Conservation (phyloP, 2,888 invertebrate species). For the Rotaria magnacalcarata region DNA sequence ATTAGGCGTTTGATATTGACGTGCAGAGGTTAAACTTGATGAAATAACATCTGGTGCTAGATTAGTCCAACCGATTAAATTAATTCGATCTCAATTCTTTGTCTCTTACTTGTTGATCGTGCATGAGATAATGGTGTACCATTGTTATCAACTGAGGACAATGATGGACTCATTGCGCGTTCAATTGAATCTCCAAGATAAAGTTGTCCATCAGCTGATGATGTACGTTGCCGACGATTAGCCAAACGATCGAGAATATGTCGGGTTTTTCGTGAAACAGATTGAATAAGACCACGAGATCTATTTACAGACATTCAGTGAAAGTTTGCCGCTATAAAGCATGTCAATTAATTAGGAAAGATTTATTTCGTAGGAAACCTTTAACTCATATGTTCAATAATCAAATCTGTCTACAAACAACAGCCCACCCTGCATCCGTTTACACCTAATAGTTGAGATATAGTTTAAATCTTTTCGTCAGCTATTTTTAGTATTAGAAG, state of each 20-base stretch:
- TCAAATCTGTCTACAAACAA: too few relatives aligned
- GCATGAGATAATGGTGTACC: background rate
- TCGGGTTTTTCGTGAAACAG: conserved; percentile 14
- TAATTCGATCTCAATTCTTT: too few relatives aligned
- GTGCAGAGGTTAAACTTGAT: conserved; percentile 26
- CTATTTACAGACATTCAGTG: too few relatives aligned
- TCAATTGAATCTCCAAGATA: background rate
- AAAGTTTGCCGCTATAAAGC: too few relatives aligned
- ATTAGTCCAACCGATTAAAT: too few relatives aligned
- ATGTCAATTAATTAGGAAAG: too few relatives aligned
- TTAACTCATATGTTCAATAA: too few relatives aligned
- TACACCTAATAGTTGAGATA: too few relatives aligned
- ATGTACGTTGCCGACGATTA: conserved; percentile 6
- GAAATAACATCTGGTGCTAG: conserved; percentile 21
- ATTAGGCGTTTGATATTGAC: background rate
- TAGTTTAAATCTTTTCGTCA: too few relatives aligned
- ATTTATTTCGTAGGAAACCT: too few relatives aligned
- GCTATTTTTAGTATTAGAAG: too few relatives aligned
- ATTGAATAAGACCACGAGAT: conserved; percentile 31
- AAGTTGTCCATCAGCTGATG: background rate
- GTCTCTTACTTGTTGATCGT: background rate
- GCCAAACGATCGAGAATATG: conserved; percentile 32
- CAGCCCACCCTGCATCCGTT: too few relatives aligned
- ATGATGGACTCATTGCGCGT: background rate
- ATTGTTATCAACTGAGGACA: background rate